phyloP scores from a whole-genome alignment of 2,888 invertebrate species.

The Invenusta paracnida region DNA sequence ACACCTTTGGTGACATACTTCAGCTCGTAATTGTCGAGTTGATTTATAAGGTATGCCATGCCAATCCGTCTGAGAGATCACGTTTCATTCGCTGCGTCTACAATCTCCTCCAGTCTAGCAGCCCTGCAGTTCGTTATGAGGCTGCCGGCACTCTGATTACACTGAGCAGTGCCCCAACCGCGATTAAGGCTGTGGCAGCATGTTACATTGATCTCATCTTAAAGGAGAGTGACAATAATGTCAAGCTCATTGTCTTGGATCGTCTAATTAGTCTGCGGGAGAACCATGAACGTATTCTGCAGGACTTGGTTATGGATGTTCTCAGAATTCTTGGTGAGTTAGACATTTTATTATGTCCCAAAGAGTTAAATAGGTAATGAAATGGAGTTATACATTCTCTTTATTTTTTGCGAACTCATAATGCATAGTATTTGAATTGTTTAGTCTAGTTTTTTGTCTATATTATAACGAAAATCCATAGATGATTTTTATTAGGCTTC shows the following conservation, averaged over 20 bases:
- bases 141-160: slow-evolving; percentile 96
- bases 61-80: slow-evolving; percentile 81
- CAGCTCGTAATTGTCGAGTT: slow-evolving; percentile 97
- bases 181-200: slow-evolving; percentile 87
- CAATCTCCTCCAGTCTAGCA: slow-evolving; percentile 85
- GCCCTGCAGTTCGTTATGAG: slow-evolving; percentile 94
- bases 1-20: slow-evolving; percentile 86
- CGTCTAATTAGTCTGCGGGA: slow-evolving; percentile 81
- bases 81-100: slow-evolving; percentile 97
- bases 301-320: slow-evolving; percentile 92
- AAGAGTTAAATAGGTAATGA: too few species aligned
- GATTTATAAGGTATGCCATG: slow-evolving; percentile 78
- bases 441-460: too few species aligned
- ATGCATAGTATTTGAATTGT: too few species aligned
- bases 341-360: neutral
- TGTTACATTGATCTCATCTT: slow-evolving; percentile 97
- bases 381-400: too few species aligned
- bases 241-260: slow-evolving; percentile 93
- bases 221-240: slow-evolving; percentile 99
- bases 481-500: too few species aligned
- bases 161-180: slow-evolving; percentile 91
- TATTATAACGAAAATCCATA: too few species aligned
- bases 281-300: slow-evolving; percentile 47
- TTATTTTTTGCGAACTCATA: too few species aligned
- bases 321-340: slow-evolving; percentile 68